phyloP scores from a whole-genome alignment of 1,140 invertebrate species.

The Eumaeus atala region DNA sequence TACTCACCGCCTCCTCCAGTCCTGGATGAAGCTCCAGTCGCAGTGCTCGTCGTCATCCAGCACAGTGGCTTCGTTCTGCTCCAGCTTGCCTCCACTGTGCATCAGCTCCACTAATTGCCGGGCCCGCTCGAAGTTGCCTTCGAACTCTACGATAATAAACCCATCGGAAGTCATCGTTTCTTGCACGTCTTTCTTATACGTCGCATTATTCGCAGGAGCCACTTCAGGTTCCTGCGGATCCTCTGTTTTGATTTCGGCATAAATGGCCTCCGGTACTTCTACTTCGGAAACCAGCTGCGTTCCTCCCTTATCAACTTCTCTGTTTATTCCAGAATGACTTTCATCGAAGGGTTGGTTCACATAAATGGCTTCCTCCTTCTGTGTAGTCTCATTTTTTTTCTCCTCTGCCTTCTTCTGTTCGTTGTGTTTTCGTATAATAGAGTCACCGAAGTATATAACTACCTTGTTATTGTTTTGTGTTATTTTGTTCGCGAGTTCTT shows the following conservation, averaged over 20 bases:
- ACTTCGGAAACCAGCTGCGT: slow-evolving; percentile 62
- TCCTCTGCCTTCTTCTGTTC: slow-evolving; percentile 54
- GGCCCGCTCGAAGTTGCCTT: slow-evolving; percentile 78
- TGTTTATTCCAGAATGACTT: slow-evolving; percentile 44
- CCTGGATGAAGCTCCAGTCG: slow-evolving; percentile 84
- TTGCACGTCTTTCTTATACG: slow-evolving; percentile 57
- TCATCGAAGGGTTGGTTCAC: slow-evolving; percentile 59
- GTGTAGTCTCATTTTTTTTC: slow-evolving; percentile 34
- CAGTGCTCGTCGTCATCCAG: slow-evolving; percentile 72
- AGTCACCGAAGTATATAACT: slow-evolving; percentile 82
- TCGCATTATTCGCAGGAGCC: slow-evolving; percentile 52
- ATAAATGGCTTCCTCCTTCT: slow-evolving; percentile 67
- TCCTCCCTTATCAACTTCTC: slow-evolving; percentile 54
- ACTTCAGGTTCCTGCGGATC: slow-evolving; percentile 34
- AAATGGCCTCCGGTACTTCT: slow-evolving; percentile 64
- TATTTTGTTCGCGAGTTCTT: slow-evolving; percentile 57
- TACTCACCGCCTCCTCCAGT: slow-evolving; percentile 79
- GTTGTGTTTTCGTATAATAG: slow-evolving; percentile 72
- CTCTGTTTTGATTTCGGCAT: slow-evolving; percentile 57
- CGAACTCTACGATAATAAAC: slow-evolving; percentile 78
- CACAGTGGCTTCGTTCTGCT: slow-evolving; percentile 62
- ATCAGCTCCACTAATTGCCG: slow-evolving; percentile 75
- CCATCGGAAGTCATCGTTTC: slow-evolving; percentile 68
- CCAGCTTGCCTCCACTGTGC: slow-evolving; percentile 64
- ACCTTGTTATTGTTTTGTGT: slow-evolving; percentile 77